Conservation (phyloP, 2,888 invertebrate species). For the Drosophila cognata region DNA sequence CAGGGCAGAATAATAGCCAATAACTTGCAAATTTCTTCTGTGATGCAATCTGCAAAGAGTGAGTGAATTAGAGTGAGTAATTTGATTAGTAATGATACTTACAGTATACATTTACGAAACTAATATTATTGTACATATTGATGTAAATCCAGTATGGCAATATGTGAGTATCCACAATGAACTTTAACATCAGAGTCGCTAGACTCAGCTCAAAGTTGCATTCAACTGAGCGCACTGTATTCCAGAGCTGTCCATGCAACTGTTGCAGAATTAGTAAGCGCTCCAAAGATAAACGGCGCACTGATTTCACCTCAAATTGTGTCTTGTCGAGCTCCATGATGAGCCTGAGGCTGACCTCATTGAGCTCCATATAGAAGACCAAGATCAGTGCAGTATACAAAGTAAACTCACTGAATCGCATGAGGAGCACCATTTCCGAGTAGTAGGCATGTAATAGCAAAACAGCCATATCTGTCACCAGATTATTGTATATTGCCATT, state of each 20-base stretch:
- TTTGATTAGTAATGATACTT: conserved; percentile 8
- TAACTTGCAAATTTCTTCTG: conserved; percentile 56
- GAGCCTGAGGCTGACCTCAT: conserved; percentile 11
- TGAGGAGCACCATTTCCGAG: conserved; percentile 66
- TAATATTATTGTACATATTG: neutral
- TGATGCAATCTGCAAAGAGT: conserved; percentile 43
- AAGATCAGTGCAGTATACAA: conserved; percentile 51
- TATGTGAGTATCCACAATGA: conserved; percentile 62
- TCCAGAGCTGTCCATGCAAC: conserved; percentile 68
- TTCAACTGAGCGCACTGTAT: conserved; percentile 58
- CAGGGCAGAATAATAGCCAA: conserved; percentile 54
- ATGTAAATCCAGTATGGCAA: conserved; percentile 73
- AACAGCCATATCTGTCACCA: neutral
- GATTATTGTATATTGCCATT: conserved; percentile 7
- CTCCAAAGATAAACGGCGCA: conserved; percentile 30
- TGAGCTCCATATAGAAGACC: conserved; percentile 57
- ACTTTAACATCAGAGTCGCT: conserved; percentile 60
- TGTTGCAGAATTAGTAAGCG: conserved; percentile 55
- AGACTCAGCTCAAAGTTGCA: conserved; percentile 67
- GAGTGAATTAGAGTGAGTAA: neutral
- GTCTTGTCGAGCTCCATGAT: conserved; percentile 52
- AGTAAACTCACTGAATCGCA: conserved; percentile 67
- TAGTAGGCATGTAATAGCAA: conserved; percentile 49
- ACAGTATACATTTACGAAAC: conserved; percentile 35
- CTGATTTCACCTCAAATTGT: conserved; percentile 27